Percentiles rank a stretch among this genome's conserved stretches.
Evolutionary conservation across 2,888 invertebrate species (phyloP).

Genomic region (Caenorhabditis sp.): DNA sequence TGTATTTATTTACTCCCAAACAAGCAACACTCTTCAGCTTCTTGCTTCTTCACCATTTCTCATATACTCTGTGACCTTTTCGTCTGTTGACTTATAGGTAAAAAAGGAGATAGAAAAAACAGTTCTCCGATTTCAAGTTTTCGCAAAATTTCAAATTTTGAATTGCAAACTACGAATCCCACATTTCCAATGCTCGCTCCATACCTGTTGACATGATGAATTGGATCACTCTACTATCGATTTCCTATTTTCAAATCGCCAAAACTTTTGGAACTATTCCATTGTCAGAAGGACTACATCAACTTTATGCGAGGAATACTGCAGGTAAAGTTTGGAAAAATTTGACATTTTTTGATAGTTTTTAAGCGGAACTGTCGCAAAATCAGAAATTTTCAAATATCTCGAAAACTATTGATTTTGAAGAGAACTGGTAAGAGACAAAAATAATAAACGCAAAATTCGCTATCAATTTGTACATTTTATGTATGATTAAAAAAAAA

Average conservation of each 20-base stretch:
- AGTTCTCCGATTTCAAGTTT: no score
- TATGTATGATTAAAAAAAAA: not conserved
- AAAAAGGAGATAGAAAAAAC: no score
- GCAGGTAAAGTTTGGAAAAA: conserved; percentile 16
- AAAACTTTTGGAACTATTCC: conserved; percentile 53
- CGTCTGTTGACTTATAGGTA: no score
- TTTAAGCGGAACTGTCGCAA: no score
- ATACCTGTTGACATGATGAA: not conserved
- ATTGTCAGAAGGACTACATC: conserved; percentile 58
- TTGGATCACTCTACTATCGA: not conserved
- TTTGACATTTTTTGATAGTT: not conserved
- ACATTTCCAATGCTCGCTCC: not conserved
- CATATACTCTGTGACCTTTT: no score
- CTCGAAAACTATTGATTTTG: not conserved
- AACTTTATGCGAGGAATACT: conserved; percentile 53
- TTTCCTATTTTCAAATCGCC: not conserved
- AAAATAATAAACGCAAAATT: no score
- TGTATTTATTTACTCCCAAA: conserved; percentile 41
- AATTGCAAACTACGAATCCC: no score
- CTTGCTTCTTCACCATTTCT: not conserved
- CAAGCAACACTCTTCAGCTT: not conserved
- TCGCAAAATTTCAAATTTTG: no score
- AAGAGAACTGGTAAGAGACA: no score
- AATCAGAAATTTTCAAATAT: no score
- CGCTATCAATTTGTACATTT: no score